phyloP scores from a whole-genome alignment of 2,888 invertebrate genomes.

The Globia sparganii region DNA sequence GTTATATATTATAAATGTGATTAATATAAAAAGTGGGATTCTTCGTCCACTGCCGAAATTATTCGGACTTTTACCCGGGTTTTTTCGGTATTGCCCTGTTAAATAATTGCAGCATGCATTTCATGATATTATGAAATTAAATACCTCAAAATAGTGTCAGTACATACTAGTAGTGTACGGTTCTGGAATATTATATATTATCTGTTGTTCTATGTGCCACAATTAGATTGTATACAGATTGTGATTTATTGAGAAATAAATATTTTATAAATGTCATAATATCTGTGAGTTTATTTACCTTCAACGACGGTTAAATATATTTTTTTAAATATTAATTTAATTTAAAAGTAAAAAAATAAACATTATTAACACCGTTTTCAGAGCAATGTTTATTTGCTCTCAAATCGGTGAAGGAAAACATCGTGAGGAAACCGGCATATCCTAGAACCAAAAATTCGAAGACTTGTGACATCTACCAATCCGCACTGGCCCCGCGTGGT shows the following conservation, averaged over 20 bases:
- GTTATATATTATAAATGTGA: constrained; percentile 76
- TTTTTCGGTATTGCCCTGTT: constrained; percentile 26
- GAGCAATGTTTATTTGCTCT: too few species aligned
- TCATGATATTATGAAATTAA: constrained; percentile 72
- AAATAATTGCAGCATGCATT: constrained; percentile 55
- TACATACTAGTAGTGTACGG: constrained; percentile 64
- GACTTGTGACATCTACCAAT: neutral
- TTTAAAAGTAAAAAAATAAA: neutral
- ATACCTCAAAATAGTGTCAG: constrained; percentile 79
- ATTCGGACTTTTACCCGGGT: constrained; percentile 13
- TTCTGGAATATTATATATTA: constrained; percentile 80
- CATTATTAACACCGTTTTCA: neutral
- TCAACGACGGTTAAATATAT: neutral
- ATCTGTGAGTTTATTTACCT: constrained; percentile 26
- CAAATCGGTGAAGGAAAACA: neutral
- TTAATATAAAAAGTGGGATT: constrained; percentile 56
- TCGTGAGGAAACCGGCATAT: neutral
- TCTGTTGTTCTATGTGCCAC: constrained; percentile 88
- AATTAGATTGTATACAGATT: constrained; percentile 85
- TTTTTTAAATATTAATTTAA: neutral
- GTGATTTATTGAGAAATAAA: constrained; percentile 88
- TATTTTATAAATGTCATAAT: constrained; percentile 88
- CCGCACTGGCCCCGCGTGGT: neutral
- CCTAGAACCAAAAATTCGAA: neutral
- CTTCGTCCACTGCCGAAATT: constrained; percentile 22